Conservation (phyloP, 2,888 invertebrate species). For the Coenonympha arcania region DNA sequence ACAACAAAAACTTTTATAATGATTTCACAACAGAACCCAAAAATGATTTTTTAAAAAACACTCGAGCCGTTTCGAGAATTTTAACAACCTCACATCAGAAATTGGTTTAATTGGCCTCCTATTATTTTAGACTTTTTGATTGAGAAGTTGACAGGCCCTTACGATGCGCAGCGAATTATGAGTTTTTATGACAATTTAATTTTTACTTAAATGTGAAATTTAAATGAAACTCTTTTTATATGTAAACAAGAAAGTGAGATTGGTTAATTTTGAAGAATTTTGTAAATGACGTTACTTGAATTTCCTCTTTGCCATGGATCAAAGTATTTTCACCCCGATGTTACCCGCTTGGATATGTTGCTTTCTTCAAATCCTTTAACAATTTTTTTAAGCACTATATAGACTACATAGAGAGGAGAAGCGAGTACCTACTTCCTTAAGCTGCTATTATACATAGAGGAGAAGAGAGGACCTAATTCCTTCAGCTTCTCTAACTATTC, state of each 20-base stretch:
- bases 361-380: too few species aligned
- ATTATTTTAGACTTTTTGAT: slow-evolving; percentile 38
- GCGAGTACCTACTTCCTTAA: too few species aligned
- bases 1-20: background rate
- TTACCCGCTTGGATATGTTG: too few species aligned
- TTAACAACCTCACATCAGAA: slow-evolving; percentile 32
- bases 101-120: slow-evolving; percentile 45
- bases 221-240: slow-evolving; percentile 5
- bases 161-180: slow-evolving; percentile 21
- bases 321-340: too few species aligned
- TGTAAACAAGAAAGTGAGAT: slow-evolving; percentile 8
- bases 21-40: background rate
- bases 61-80: slow-evolving; percentile 26
- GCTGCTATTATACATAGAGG: too few species aligned
- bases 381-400: too few species aligned
- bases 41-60: background rate
- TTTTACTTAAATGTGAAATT: slow-evolving; percentile 9
- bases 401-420: too few species aligned
- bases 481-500: too few species aligned
- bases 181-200: slow-evolving; percentile 11
- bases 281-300: background rate
- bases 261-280: background rate
- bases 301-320: too few species aligned
- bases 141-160: slow-evolving; percentile 36
- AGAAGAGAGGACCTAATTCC: too few species aligned